Evolutionary conservation across 2,797 vertebrate genomes (phyloP).

Genomic region (Gymnothorax javanicus): DNA sequence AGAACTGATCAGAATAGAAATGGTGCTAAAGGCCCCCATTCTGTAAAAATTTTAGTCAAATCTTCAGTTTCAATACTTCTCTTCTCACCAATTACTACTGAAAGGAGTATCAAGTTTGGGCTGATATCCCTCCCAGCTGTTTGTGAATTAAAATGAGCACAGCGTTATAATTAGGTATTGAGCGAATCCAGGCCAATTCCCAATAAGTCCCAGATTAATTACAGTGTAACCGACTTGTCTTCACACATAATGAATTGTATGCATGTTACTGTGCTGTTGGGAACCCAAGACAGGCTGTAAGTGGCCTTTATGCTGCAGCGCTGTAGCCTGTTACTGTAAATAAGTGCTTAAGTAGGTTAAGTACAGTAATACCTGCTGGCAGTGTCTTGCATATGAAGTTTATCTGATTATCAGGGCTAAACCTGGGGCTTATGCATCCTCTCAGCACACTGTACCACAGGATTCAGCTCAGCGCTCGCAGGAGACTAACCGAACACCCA

Average conservation of each 20-base stretch:
- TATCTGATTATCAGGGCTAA: conserved; percentile 62
- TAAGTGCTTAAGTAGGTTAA: conserved; percentile 57
- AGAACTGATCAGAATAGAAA: no score
- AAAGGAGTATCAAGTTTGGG: no score
- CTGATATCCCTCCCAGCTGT: background rate
- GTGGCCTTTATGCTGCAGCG: conserved; percentile 19
- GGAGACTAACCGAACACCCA: background rate
- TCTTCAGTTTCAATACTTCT: no score
- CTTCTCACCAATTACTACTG: no score
- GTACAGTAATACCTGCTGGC: conserved; percentile 48
- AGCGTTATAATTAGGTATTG: background rate
- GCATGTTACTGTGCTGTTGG: background rate
- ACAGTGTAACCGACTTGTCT: background rate
- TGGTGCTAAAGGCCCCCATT: no score
- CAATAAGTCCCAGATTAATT: background rate
- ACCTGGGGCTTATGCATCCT: conserved; percentile 41
- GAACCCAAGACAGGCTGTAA: conserved; percentile 21
- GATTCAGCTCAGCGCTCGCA: background rate
- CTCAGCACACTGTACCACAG: background rate
- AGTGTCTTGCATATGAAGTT: conserved; percentile 54
- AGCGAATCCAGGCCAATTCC: background rate
- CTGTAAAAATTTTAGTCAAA: no score
- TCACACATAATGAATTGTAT: background rate
- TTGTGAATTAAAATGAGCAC: background rate
- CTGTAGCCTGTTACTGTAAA: conserved; percentile 42